Base-by-base conservation (phyloP, 2,888 invertebrate genomes). In the Argyresthia goedartella region DNA sequence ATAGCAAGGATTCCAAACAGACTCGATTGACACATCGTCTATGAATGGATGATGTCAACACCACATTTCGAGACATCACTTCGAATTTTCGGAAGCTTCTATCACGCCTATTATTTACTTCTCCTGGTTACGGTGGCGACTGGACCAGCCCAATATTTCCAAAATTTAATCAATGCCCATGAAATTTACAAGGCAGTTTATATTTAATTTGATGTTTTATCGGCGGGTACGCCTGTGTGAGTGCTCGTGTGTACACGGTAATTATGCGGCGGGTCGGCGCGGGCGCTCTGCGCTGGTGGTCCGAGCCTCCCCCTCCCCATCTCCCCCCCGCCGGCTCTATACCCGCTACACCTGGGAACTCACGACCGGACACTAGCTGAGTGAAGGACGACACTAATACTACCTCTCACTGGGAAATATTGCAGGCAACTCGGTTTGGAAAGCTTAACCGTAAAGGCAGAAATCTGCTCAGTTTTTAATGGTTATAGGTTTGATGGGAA, bases 121-220 rank as follows among this genome's bases (percentile, higher is more conserved):
- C 35, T 25, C 33, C 15, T 48, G 16, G 57, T 56, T 53, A 56
- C 58, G 55, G 52, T 57, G 53, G 57, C 60, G 64, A 64, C 62
- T 59, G 64, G 57, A 58, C n/a, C 25, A 25, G 25, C 25, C 58
- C 56, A 61, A 62, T 67, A 66, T 61, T 65, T 68, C 66, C 69
- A 77, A 78, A 81, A 72, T 71, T 76, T 75, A 81, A 81, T 79
- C 77, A 73, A 71, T 68, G 69, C 67, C 76, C 70, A 75, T 74
- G 74, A 81, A 81, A 72, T 81, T 81, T 81, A 82, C 78, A 81
- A 80, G 76, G 73, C 70, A 80, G 78, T 80, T 84, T 78, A 79
- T 76, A 76, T 75, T 79, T 76, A 77, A 81, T 80, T 79, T 81
- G 76, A 78, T 71, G 76, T 77, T 79, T 76, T 78, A 76, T 78